These are phyloP conservation scores for Spisula subtruncata DNA, from an alignment of 2,888 invertebrate genomes.

Conservation along the genomic window DNA sequence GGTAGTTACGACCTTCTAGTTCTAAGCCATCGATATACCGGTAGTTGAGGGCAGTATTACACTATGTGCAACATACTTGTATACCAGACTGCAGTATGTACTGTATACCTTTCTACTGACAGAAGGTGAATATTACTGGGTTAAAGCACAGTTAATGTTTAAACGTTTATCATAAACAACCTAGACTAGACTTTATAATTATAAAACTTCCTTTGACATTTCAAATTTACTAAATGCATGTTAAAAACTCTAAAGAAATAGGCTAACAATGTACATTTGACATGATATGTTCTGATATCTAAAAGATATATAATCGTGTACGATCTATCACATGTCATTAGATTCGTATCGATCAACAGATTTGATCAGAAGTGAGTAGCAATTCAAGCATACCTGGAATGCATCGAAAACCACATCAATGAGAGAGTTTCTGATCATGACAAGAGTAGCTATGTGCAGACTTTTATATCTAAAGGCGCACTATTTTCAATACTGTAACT, in stretches of 20 bases:
- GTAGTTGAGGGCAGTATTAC: no score
- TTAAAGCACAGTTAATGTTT: background rate
- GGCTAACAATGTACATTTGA: background rate
- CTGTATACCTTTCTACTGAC: background rate
- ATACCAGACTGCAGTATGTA: no score
- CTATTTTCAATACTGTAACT: no score
- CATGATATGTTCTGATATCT: background rate
- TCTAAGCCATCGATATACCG: no score
- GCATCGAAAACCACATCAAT: no score
- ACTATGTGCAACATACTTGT: no score
- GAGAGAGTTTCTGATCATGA: no score
- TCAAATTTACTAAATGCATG: background rate
- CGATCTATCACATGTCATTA: background rate
- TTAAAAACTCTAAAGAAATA: background rate
- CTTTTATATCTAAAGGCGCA: no score
- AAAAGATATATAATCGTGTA: background rate
- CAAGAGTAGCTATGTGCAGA: no score
- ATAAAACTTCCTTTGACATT: constrained; percentile 1
- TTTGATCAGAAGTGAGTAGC: background rate
- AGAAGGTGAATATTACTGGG: background rate
- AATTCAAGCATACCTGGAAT: no score
- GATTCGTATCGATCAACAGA: background rate
- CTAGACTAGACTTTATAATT: background rate
- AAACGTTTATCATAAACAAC: background rate
- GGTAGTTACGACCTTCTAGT: no score